A percentile compares a stretch with the other conserved stretches of the same genome.
Conservation (phyloP, 2,888 invertebrate species). For the Trichopoda pennipes region DNA sequence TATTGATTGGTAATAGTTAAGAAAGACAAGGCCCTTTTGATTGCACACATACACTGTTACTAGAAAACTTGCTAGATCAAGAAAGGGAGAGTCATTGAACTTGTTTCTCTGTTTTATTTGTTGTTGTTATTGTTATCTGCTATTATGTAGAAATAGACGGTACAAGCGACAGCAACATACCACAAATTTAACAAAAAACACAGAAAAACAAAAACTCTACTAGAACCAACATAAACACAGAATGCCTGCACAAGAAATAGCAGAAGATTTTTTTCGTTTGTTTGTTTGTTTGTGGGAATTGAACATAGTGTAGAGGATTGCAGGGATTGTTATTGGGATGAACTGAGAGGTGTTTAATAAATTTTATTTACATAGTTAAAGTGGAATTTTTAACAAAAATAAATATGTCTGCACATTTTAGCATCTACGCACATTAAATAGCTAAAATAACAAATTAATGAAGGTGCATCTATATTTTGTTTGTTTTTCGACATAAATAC, state of each 20-base stretch:
- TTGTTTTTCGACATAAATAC: background rate
- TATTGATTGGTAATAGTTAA: conserved; percentile 43
- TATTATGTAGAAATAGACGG: conserved; percentile 31
- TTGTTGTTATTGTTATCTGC: conserved; percentile 27
- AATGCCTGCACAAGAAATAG: conserved; percentile 26
- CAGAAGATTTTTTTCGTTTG: conserved; percentile 39
- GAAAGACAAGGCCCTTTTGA: conserved; percentile 54
- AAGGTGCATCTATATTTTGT: conserved; percentile 30
- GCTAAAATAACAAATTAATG: conserved; percentile 47
- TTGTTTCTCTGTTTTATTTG: conserved; percentile 47
- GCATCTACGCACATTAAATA: conserved; percentile 24
- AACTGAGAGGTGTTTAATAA: conserved; percentile 33
- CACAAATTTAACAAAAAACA: conserved; percentile 30
- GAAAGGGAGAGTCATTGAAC: conserved; percentile 65
- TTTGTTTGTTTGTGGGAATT: conserved; percentile 57
- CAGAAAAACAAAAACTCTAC: conserved; percentile 16
- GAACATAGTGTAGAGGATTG: conserved; percentile 10
- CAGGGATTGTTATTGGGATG: conserved; percentile 30
- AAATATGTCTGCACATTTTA: conserved; percentile 4
- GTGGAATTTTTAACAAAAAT: conserved; percentile 30
- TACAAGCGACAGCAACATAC: conserved; percentile 30
- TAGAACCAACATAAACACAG: conserved; percentile 29
- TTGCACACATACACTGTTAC: conserved; percentile 2
- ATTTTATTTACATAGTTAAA: background rate
- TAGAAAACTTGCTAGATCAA: background rate